A percentile compares a stretch with the other conserved stretches of the same genome.
These are phyloP conservation scores for Zoanthus sociatus DNA, from an alignment of 92 coral and sea anemone species.

Conservation along the genomic window DNA sequence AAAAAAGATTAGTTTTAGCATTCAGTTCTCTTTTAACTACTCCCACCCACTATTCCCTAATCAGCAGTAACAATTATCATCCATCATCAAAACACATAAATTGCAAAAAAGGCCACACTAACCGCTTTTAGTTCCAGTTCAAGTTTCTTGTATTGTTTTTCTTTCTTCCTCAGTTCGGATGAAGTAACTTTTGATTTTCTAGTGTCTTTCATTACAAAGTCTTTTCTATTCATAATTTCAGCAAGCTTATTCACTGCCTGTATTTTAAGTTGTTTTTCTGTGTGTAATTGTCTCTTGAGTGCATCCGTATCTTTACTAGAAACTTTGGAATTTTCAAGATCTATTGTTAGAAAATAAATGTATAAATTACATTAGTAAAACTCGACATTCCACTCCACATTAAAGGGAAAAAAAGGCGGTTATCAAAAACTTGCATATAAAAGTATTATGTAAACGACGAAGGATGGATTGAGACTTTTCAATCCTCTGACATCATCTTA, in stretches of 20 bases:
- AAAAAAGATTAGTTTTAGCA: too few species aligned
- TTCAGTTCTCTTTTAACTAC: too few species aligned
- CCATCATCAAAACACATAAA: not conserved
- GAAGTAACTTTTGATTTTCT: slow-evolving; percentile 79
- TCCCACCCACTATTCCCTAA: too few species aligned
- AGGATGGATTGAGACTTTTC: too few species aligned
- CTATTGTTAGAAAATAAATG: slow-evolving; percentile 40
- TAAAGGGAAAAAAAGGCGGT: too few species aligned
- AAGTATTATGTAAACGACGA: too few species aligned
- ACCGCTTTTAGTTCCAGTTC: slow-evolving; percentile 91
- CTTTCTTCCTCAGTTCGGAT: slow-evolving; percentile 86
- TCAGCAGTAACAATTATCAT: too few species aligned
- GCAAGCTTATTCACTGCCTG: slow-evolving; percentile 98
- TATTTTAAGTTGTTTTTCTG: slow-evolving; percentile 78
- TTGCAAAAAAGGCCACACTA: slow-evolving; percentile 15
- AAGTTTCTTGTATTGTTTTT: slow-evolving; percentile 86
- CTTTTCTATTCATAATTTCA: slow-evolving; percentile 95
- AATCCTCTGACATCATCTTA: too few species aligned
- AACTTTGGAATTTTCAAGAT: slow-evolving; percentile 84
- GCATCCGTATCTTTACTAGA: slow-evolving; percentile 81
- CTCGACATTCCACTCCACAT: too few species aligned
- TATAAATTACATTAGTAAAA: too few species aligned
- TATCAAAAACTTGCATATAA: too few species aligned
- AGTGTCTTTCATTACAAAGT: slow-evolving; percentile 71
- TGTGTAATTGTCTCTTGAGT: slow-evolving; percentile 72